phyloP scores from a whole-genome alignment of 2,113 vertebrate species.

The Hiodon alosoides region DNA sequence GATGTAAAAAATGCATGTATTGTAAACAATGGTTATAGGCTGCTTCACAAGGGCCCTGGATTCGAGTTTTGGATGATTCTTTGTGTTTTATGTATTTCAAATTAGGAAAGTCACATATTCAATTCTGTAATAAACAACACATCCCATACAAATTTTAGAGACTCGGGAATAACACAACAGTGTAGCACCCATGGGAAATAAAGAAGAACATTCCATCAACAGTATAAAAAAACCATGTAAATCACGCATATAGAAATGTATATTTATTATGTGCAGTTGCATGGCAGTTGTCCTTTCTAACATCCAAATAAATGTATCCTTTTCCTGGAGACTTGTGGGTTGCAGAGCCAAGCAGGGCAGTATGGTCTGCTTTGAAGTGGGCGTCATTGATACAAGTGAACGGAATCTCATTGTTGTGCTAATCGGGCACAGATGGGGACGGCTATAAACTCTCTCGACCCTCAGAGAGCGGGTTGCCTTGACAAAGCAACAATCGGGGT shows the following conservation, averaged over 20 bases:
- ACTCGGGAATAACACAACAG: too few relatives aligned
- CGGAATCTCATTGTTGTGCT: constrained; percentile 25
- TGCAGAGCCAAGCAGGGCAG: background rate
- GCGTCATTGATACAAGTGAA: background rate
- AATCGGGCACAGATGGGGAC: constrained; percentile 22
- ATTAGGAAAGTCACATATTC: too few relatives aligned
- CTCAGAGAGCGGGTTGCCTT: background rate
- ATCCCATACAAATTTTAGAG: too few relatives aligned
- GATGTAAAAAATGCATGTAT: too few relatives aligned
- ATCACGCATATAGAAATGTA: background rate
- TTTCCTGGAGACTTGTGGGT: background rate
- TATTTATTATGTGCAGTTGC: background rate
- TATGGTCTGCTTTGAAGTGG: background rate
- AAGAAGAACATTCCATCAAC: too few relatives aligned
- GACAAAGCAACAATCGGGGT: background rate
- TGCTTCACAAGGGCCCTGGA: too few relatives aligned
- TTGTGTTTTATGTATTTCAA: too few relatives aligned
- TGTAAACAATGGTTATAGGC: too few relatives aligned
- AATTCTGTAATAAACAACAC: too few relatives aligned
- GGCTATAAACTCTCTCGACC: background rate
- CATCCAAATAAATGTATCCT: constrained; percentile 2
- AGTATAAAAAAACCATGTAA: background rate
- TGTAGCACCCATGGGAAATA: too few relatives aligned
- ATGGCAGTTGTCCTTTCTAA: background rate
- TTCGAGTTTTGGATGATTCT: too few relatives aligned